These are phyloP conservation scores for Apostichopus japonicus DNA, from an alignment of 35 echinoderm and acorn worm species.

Conservation along the genomic window DNA sequence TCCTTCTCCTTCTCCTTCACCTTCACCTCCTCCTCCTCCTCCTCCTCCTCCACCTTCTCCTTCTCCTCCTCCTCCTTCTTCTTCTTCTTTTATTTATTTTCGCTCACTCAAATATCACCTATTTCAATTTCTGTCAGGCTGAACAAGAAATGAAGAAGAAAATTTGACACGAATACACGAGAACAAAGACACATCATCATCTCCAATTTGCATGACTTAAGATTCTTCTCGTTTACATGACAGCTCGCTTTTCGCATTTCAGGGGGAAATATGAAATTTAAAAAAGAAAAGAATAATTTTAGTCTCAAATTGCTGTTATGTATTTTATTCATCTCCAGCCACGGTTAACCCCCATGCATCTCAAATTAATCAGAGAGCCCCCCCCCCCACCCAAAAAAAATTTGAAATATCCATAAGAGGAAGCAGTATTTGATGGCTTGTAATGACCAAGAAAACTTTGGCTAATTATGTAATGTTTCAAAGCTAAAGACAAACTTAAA, in stretches of 20 bases:
- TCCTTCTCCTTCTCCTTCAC: no score
- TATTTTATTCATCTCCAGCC: slow-evolving; percentile 22
- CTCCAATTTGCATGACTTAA: no score
- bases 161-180: background rate
- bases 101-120: no score
- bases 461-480: slow-evolving; percentile 15
- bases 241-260: no score
- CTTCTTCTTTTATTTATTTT: no score
- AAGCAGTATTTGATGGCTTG: slow-evolving; percentile 15
- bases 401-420: background rate
- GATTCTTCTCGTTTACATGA: no score
- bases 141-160: no score
- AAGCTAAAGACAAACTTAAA: background rate
- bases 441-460: background rate
- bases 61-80: no score
- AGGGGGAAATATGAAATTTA: slow-evolving; percentile 9
- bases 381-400: no score
- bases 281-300: slow-evolving; percentile 43
- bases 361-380: slow-evolving; percentile 12
- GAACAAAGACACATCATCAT: slow-evolving; percentile 19
- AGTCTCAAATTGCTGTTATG: background rate
- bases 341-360: slow-evolving; percentile 35
- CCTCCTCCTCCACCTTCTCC: no score
- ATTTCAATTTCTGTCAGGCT: no score
- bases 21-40: no score